phyloP scores from a whole-genome alignment of 2,797 vertebrate genomes.

The Melanotaenia nigrans region DNA sequence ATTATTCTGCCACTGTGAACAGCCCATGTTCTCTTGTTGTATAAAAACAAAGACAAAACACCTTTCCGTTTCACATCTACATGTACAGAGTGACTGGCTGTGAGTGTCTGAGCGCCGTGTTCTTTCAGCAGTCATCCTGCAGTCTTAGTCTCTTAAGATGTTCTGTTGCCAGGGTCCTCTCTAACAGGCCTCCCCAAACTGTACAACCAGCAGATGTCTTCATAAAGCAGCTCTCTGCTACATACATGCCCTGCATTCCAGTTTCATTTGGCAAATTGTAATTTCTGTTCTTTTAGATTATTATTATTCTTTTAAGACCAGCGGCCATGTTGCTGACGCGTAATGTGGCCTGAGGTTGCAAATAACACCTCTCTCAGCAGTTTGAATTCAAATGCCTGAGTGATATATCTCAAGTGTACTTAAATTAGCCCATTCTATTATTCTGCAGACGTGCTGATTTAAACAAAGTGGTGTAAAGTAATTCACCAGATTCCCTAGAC shows the following conservation, averaged over 20 bases:
- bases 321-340: constrained; percentile 72
- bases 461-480: constrained; percentile 55
- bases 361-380: constrained; percentile 67
- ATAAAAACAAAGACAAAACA: constrained; percentile 69
- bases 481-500: constrained; percentile 56
- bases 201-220: constrained; percentile 87
- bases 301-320: constrained; percentile 69
- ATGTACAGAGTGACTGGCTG: constrained; percentile 70
- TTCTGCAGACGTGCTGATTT: constrained; percentile 63
- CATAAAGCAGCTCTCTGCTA: constrained; percentile 72
- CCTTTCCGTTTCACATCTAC: constrained; percentile 72
- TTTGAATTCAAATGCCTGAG: constrained; percentile 56
- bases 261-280: constrained; percentile 72
- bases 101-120: constrained; percentile 67
- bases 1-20: constrained; percentile 69
- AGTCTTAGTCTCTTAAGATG: constrained; percentile 79
- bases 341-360: constrained; percentile 64
- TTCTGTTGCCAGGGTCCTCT: constrained; percentile 75
- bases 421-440: constrained; percentile 61
- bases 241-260: constrained; percentile 64
- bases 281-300: constrained; percentile 58
- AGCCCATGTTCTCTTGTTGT: constrained; percentile 66
- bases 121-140: constrained; percentile 74
- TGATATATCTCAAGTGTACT: constrained; percentile 53
- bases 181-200: constrained; percentile 77